Evolutionary conservation across 2,888 invertebrate genomes (phyloP), one percentile per base, ranked within the genome.

Genomic region (Alentia gelatinosa): DNA sequence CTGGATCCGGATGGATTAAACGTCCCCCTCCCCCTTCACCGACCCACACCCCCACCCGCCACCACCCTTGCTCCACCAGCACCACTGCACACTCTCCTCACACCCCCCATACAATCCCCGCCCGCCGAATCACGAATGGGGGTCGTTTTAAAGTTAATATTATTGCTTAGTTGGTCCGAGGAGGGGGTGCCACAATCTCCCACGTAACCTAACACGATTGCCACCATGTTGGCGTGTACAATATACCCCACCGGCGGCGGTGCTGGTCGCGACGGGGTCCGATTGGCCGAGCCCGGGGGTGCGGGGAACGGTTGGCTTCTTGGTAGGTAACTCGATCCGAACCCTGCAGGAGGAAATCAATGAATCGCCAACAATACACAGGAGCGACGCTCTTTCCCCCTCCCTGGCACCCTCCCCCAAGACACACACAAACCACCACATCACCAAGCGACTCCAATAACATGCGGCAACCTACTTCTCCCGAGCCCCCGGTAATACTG

Each of bases 271-370:
- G 23, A 56, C 56, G 56, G 37, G 39, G 40, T 19, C 23, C 37
- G 39, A 83, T 83, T 83, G 83, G 83, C 40, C 30, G 30, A 19
- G 1, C 9, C 26, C 1, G 75, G 39, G 83, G 86, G 35, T 5
- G 84, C 47, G 33, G 47, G 33, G 47, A 35, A 7, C 26, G 12
- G 50, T 47, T 86, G 86, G 86, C 33, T 50, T 86, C 50, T 50
- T 86, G 86, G 30, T 30, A 47, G 86, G 86, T 86, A 86, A 86
- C 86, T 50, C 35, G 30, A 86, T 86, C 86, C 47, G 42, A 79
- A 9, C 26, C 86, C 86, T 86, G 86, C 47, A 86, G 86, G 33
- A 86, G 33, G 86, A 79, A 79, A 79, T 79, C 79, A 79, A 79
- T 79, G 79, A 79, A 79, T 79, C 79, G 35, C 79, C 39, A 79